Conservation (phyloP, 2,888 invertebrate genomes). For the Pseudolycoriella hygida region DNA sequence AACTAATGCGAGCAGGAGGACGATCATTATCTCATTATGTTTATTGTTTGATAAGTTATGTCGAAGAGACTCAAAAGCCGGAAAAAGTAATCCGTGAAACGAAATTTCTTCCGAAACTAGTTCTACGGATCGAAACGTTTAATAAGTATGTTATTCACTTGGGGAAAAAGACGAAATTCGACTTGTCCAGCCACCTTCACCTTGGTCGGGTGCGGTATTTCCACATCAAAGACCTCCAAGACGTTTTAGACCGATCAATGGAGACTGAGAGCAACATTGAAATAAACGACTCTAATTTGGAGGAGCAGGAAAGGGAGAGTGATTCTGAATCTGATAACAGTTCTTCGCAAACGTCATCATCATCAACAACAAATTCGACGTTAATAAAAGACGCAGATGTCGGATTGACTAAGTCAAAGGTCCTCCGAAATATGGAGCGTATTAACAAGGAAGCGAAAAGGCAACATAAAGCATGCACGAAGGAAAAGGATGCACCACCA, state of each 20-base stretch:
- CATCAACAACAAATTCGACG: background rate
- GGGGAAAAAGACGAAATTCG: conserved; percentile 37
- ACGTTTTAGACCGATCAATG: conserved; percentile 31
- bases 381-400: background rate
- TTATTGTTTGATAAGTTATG: conserved; percentile 35
- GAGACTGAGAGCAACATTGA: conserved; percentile 12
- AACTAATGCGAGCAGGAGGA: conserved; percentile 33
- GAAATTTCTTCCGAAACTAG: conserved; percentile 39
- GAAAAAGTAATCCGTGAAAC: conserved; percentile 36
- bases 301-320: background rate
- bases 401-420: background rate
- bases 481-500: too few relatives aligned
- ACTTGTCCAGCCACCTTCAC: conserved; percentile 34
- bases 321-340: background rate
- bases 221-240: conserved; percentile 34
- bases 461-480: background rate
- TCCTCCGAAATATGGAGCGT: conserved; percentile 1
- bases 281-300: background rate
- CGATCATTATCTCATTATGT: conserved; percentile 35
- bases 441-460: conserved; percentile 3
- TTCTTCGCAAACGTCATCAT: background rate
- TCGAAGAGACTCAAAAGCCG: conserved; percentile 27
- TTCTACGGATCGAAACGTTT: conserved; percentile 43
- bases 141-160: conserved; percentile 37
- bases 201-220: conserved; percentile 43